A percentile compares a stretch with the other conserved stretches of the same genome.
Evolutionary conservation across 2,888 invertebrate species (phyloP).

Genomic region (Epirrita christyi): DNA sequence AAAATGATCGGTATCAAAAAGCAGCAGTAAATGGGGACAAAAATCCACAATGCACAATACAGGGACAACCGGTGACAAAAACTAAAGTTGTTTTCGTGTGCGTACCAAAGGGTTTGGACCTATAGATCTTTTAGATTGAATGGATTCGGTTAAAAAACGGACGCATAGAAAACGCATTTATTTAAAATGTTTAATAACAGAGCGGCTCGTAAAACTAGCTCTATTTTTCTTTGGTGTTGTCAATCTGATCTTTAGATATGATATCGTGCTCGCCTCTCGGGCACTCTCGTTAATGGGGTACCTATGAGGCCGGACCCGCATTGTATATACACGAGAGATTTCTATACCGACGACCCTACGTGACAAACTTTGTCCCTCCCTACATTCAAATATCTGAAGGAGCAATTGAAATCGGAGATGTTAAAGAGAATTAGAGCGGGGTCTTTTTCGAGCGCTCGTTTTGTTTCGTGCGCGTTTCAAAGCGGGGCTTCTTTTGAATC

Average conservation of each 20-base stretch:
- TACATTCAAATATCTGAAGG: slow-evolving; percentile 84
- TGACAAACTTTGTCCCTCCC: slow-evolving; percentile 84
- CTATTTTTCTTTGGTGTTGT: slow-evolving; percentile 74
- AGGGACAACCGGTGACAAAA: slow-evolving; percentile 66
- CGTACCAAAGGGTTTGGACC: slow-evolving; percentile 74
- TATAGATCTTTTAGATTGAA: slow-evolving; percentile 70
- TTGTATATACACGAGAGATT: slow-evolving; percentile 73
- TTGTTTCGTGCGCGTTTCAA: slow-evolving; percentile 78
- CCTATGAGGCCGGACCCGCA: slow-evolving; percentile 80
- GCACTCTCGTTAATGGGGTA: slow-evolving; percentile 82
- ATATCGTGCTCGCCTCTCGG: slow-evolving; percentile 74
- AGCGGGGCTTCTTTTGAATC: slow-evolving; percentile 83
- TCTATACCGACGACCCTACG: slow-evolving; percentile 80
- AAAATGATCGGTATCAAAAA: slow-evolving; percentile 82
- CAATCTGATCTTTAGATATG: slow-evolving; percentile 78
- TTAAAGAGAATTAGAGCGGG: slow-evolving; percentile 84
- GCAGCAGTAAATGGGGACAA: slow-evolving; percentile 73
- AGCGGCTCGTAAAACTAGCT: slow-evolving; percentile 77
- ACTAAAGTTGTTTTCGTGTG: slow-evolving; percentile 61
- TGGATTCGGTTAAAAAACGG: slow-evolving; percentile 69
- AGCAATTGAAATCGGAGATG: slow-evolving; percentile 85
- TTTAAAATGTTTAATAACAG: slow-evolving; percentile 82
- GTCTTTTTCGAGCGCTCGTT: slow-evolving; percentile 79
- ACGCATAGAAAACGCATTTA: slow-evolving; percentile 67
- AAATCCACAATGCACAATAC: slow-evolving; percentile 71